Evolutionary conservation across 1,140 invertebrate species (phyloP), one percentile per base, ranked within the genome.

Genomic region (Aphaenogaster rudis): DNA sequence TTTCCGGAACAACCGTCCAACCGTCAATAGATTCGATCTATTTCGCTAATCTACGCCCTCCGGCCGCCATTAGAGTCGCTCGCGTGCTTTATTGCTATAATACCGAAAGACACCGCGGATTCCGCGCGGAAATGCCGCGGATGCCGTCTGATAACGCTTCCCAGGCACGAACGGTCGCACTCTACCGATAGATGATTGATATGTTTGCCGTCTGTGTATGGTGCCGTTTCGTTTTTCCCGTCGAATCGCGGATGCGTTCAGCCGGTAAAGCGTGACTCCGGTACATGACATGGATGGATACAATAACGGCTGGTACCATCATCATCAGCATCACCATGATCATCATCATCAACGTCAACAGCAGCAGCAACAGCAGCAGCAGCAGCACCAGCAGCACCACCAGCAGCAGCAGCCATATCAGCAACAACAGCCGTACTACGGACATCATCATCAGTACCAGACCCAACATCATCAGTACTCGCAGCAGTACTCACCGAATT

Each of bases 301-400:
- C 91, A 95, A 95, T 92, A 93, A 95, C 80, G 92, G 81, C 82
- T 95, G 95, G 95, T 95, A 95, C 90, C 91, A 94, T 86, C 94
- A 94, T 88, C 94, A 95, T 74, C 93, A 93, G 59, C 92, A 94
- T 11, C 91, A 94, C 48, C 92, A 94, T 45, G 86, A 93, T 82
- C 87, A 92, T 88, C 87, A 92, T 77, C 87, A 92, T 33, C 87
- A 92, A 74, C 88, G 89, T 45, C 89, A 81, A 45, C 86, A 92
- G 28, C 85, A 89, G 17, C 66, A 79, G 3, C 86, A 90, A 2
- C 63, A 81, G 17, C 80, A 88, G 11, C 69, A 88, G 59, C 90
- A 92, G 67, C 88, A 92, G 72, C 88, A 92, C 5, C 90, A 92
- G 87, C 84, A 61, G 76, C 88, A 91, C 9, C 76, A 72, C 64